These are phyloP conservation scores for Eira barbara DNA, from an alignment of 2,113 vertebrate genomes.

Conservation along the genomic window DNA sequence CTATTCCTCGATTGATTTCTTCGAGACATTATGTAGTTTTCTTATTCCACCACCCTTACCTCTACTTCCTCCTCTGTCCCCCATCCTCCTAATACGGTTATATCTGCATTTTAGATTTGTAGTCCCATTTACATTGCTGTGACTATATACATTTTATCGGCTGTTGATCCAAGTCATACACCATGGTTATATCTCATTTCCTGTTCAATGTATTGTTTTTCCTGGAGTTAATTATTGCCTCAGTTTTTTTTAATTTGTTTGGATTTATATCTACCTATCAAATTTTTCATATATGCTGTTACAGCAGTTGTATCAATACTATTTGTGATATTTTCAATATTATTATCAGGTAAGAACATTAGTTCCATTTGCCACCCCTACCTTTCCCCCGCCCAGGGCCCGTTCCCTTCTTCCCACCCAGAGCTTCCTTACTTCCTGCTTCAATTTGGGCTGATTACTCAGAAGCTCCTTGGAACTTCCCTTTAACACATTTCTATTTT, in stretches of 20 bases:
- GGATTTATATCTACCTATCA: not conserved
- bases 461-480: not conserved
- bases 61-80: not conserved
- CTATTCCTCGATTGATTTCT: not conserved
- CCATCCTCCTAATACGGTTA: not conserved
- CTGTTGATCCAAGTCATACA: not conserved
- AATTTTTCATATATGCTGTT: not conserved
- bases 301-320: not conserved
- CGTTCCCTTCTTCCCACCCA: too few relatives aligned
- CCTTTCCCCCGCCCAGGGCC: rapidly evolving
- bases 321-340: not conserved
- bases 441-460: not conserved
- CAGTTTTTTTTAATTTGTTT: not conserved
- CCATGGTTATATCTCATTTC: not conserved
- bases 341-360: not conserved
- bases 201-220: not conserved
- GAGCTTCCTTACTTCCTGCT: not conserved
- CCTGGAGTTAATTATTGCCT: not conserved
- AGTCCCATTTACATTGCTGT: not conserved
- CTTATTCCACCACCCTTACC: not conserved
- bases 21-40: not conserved
- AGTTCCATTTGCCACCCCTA: not conserved
- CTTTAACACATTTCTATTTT: not conserved
- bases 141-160: not conserved
- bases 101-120: not conserved